Evolutionary conservation across 2,888 invertebrate species (phyloP).

Genomic region (Mythimna pallens): DNA sequence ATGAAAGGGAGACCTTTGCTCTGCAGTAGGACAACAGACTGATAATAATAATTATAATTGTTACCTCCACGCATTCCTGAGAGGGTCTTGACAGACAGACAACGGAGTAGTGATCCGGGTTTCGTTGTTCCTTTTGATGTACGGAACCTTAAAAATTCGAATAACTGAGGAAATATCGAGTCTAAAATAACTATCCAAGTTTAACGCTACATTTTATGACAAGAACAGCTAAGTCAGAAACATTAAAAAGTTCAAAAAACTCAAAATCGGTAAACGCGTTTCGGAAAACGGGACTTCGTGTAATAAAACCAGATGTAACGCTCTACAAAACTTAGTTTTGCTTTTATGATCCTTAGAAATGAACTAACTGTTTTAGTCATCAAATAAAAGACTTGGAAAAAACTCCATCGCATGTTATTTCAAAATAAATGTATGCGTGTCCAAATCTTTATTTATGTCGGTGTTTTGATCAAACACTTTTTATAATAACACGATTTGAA

Average conservation of each 20-base stretch:
- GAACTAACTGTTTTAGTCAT: constrained; percentile 38
- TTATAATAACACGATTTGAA: constrained; percentile 15
- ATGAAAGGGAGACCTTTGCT: too few relatives aligned
- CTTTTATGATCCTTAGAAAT: constrained; percentile 39
- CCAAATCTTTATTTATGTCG: constrained; percentile 23
- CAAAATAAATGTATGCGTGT: constrained; percentile 17
- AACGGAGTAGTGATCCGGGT: too few relatives aligned
- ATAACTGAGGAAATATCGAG: not conserved
- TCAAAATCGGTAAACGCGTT: constrained; percentile 28
- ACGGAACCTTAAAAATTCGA: too few relatives aligned
- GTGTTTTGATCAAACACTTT: constrained; percentile 18
- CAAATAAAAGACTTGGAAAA: constrained; percentile 19
- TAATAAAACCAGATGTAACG: constrained; percentile 30
- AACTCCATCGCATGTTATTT: constrained; percentile 22
- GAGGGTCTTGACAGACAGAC: too few relatives aligned
- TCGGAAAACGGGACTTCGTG: constrained; percentile 40
- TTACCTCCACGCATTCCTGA: too few relatives aligned
- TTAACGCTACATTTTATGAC: not conserved
- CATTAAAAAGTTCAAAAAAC: constrained; percentile 25
- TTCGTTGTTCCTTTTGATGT: too few relatives aligned
- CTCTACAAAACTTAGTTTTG: not conserved
- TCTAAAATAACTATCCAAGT: not conserved
- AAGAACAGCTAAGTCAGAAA: not conserved
- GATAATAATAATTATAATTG: too few relatives aligned
- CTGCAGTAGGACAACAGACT: too few relatives aligned